phyloP scores from a whole-genome alignment of 1,140 invertebrate genomes.

The Monomorium pharaonis region DNA sequence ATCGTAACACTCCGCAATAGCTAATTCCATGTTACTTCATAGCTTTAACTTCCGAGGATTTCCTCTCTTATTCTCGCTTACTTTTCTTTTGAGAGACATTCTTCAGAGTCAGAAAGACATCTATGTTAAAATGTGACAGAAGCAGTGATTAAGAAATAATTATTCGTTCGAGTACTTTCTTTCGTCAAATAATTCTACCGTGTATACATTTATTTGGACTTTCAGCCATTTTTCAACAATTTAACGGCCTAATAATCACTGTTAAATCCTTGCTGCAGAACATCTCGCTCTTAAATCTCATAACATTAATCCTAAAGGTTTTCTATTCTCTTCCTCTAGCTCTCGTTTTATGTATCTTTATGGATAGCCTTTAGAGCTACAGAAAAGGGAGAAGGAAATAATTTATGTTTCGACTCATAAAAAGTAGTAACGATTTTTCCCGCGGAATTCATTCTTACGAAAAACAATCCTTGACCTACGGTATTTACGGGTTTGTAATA shows the following conservation, averaged over 20 bases:
- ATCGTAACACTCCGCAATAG: not conserved
- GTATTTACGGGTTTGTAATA: not conserved
- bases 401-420: constrained; percentile 33
- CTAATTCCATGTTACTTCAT: not conserved
- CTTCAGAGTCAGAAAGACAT: not conserved
- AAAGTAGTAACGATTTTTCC: constrained; percentile 34
- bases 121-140: not conserved
- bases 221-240: not conserved
- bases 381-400: not conserved
- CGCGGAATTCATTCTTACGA: constrained; percentile 7
- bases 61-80: not conserved
- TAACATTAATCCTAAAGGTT: not conserved
- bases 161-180: not conserved
- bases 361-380: not conserved
- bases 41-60: constrained; percentile 2
- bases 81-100: not conserved
- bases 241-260: not conserved
- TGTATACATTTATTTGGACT: not conserved
- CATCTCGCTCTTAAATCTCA: not conserved
- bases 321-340: not conserved
- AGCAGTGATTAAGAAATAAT: not conserved
- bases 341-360: not conserved
- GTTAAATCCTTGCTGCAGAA: not conserved
- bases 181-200: not conserved
- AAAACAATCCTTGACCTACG: constrained; percentile 46